Evolutionary conservation across 2,113 vertebrate species (phyloP), one percentile per base, ranked within the genome.

Genomic region (Toxotes jaculatrix): DNA sequence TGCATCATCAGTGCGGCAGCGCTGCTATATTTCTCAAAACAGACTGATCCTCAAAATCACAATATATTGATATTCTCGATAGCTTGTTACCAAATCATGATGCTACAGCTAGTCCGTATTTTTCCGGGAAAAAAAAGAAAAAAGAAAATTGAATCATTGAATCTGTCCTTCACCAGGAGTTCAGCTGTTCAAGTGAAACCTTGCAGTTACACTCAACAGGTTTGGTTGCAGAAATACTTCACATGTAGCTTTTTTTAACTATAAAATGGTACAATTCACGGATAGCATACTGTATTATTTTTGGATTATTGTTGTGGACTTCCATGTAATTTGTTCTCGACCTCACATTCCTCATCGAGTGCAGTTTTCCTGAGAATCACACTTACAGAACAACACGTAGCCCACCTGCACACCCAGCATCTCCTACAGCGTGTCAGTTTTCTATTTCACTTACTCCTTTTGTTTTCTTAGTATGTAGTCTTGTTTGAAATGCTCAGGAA

Each of bases 401-500:
- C 69, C 80, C 60, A 61, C 67, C 76, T 75, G 80, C 85, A 89
- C 88, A 79, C 70, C 72, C 84, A 80, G 68, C 86, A 77, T 85
- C 80, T 87, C 79, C 80, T 43, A 40, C 87, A 72, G 56, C 77
- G 72, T 85, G 80, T 88, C 82, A 85, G 72, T 83, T 88, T 88
- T 92, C 53, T 66, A 74, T 85, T 93, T 89, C 88, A 80, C 72
- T 82, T 90, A 82, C 84, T 88, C 42, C 32, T 88, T 92, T 89
- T 85, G 77, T 93, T 87, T 92, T 90, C 94, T 95, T 97, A 97
- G 94, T 96, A 95, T 95, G 95, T 93, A 92, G 93, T 96, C 93
- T 95, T 95, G 92, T 96, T 96, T 97, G 95, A 95, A 97, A 96
- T 95, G 97, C 97, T 99, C 98, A 98, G 98, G 98, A 98, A 98